A percentile compares a stretch with the other conserved stretches of the same genome.
Conservation (phyloP, 2,113 vertebrate genomes). For the Elgaria multicarinata region DNA sequence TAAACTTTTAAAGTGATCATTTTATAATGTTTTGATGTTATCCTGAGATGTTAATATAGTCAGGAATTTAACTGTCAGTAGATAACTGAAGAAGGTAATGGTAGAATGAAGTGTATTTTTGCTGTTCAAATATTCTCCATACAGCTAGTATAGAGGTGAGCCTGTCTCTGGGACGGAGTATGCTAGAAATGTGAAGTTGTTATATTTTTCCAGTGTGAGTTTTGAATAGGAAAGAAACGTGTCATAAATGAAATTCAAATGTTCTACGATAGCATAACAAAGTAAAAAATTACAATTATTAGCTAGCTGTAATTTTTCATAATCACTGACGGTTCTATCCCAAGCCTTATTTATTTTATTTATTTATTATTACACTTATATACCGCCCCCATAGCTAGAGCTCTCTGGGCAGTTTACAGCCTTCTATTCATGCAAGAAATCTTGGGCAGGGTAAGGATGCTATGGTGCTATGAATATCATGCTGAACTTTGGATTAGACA, state of each 20-base stretch:
- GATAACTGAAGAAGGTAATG: constrained; percentile 16
- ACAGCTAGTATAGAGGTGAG: too few relatives aligned
- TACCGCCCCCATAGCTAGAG: too few relatives aligned
- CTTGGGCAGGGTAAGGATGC: neutral
- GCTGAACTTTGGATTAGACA: neutral
- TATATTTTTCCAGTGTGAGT: neutral
- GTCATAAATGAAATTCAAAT: neutral
- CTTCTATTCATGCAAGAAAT: neutral
- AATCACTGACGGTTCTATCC: neutral
- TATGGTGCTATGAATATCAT: neutral
- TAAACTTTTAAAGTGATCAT: neutral
- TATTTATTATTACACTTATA: too few relatives aligned
- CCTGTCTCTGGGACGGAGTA: neutral
- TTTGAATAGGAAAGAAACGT: neutral
- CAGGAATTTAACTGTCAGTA: neutral
- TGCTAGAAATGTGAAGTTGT: neutral
- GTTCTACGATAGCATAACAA: neutral
- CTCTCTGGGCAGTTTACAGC: too few relatives aligned
- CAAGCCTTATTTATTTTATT: too few relatives aligned
- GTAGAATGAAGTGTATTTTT: neutral
- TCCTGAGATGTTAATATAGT: constrained; percentile 15
- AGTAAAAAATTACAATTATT: neutral
- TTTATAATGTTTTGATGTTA: neutral
- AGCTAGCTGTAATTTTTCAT: neutral
- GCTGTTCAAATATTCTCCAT: neutral